Evolutionary conservation across 2,113 vertebrate species (phyloP).

Genomic region (Anolis carolinensis): DNA sequence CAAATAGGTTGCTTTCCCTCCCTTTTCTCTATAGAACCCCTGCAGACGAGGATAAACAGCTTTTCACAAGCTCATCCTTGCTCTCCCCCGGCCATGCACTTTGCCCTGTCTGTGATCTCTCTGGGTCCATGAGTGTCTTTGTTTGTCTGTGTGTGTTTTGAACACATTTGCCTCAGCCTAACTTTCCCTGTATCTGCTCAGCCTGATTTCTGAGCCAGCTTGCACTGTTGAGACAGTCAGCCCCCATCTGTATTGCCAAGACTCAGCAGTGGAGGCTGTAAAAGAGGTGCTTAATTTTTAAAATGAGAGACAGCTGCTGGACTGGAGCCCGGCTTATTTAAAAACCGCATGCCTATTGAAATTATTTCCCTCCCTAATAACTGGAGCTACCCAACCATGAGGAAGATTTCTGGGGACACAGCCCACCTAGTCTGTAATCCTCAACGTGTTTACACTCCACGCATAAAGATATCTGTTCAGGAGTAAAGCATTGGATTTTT

Average conservation of each 20-base stretch:
- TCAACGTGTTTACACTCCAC: background rate
- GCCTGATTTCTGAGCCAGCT: too few relatives aligned
- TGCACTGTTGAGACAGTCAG: background rate
- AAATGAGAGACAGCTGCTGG: background rate
- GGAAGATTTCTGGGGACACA: too few relatives aligned
- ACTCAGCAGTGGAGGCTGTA: background rate
- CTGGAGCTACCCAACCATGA: background rate
- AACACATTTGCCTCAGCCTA: background rate
- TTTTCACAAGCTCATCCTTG: background rate
- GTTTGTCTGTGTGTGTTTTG: too few relatives aligned
- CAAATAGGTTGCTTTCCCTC: background rate
- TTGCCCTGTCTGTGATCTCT: background rate
- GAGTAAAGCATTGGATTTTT: background rate
- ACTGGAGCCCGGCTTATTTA: background rate
- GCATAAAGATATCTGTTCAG: too few relatives aligned
- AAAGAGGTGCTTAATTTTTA: background rate
- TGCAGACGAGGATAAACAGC: background rate
- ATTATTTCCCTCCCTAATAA: background rate
- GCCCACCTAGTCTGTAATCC: background rate
- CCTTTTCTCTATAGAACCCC: background rate
- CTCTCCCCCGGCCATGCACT: too few relatives aligned
- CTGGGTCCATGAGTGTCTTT: too few relatives aligned
- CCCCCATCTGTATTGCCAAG: background rate
- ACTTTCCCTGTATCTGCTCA: background rate
- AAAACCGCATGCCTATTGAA: background rate